A percentile compares a stretch with the other conserved stretches of the same genome.
phyloP scores from a whole-genome alignment of 2,113 vertebrate genomes.

The Gavia stellata region DNA sequence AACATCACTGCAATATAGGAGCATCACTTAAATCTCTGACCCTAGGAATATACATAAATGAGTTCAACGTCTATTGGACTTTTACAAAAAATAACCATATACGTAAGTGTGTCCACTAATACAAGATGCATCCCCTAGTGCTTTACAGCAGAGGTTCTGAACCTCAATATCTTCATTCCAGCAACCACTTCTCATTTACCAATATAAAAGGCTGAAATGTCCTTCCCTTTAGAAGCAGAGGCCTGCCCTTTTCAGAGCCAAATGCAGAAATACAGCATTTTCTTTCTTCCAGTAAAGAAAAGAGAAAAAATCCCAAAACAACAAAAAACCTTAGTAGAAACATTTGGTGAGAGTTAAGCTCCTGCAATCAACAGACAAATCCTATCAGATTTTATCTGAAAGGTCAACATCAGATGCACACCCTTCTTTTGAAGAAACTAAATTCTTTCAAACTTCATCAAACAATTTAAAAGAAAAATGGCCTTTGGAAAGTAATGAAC shows the following conservation, averaged over 20 bases:
- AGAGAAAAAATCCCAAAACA: rapidly evolving
- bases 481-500: neutral
- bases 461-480: neutral
- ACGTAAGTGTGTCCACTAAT: neutral
- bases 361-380: neutral
- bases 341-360: neutral
- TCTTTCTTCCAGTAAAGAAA: neutral
- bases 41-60: neutral
- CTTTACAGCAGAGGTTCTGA: neutral
- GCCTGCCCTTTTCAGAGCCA: neutral
- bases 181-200: neutral
- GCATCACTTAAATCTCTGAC: neutral
- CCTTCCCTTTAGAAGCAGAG: neutral
- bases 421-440: neutral
- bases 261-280: neutral
- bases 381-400: neutral
- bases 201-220: neutral
- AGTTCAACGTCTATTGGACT: neutral
- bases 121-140: neutral
- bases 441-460: neutral
- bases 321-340: neutral
- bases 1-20: neutral
- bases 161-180: neutral
- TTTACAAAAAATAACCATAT: neutral
- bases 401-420: neutral